These are phyloP conservation scores for Tetropium fuscum DNA, from an alignment of 2,888 invertebrate species.

Conservation along the genomic window DNA sequence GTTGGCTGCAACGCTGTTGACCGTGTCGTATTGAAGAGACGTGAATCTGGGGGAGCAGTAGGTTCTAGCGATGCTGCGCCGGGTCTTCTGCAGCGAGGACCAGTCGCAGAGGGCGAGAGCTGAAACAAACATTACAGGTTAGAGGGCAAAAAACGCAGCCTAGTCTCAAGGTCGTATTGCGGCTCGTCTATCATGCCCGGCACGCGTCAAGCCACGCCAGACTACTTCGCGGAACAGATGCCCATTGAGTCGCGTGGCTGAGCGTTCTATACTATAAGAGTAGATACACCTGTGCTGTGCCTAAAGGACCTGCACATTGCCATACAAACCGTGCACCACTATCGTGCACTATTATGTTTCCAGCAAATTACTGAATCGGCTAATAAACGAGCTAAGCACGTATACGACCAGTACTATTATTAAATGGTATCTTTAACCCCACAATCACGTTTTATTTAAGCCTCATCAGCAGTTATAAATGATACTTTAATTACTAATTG, in stretches of 20 bases:
- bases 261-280: conserved; percentile 36
- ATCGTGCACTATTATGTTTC: conserved; percentile 16
- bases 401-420: not conserved
- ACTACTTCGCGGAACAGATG: conserved; percentile 52
- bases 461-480: no score
- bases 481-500: no score
- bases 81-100: conserved; percentile 84
- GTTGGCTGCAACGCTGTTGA: conserved; percentile 77
- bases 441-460: no score
- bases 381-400: conserved; percentile 9
- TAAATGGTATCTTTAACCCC: no score
- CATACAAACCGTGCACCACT: conserved; percentile 33
- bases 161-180: conserved; percentile 54
- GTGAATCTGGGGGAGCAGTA: conserved; percentile 85
- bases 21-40: conserved; percentile 77
- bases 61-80: conserved; percentile 81
- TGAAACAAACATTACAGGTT: conserved; percentile 65
- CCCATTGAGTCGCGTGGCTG: conserved; percentile 52
- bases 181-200: conserved; percentile 46
- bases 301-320: conserved; percentile 15
- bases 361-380: conserved; percentile 10
- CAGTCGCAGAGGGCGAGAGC: conserved; percentile 90
- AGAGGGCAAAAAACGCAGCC: conserved; percentile 53
- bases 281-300: no score
- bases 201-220: conserved; percentile 51